Conservation (phyloP, 2,797 vertebrate genomes). For the Acanthurus lineatus region DNA sequence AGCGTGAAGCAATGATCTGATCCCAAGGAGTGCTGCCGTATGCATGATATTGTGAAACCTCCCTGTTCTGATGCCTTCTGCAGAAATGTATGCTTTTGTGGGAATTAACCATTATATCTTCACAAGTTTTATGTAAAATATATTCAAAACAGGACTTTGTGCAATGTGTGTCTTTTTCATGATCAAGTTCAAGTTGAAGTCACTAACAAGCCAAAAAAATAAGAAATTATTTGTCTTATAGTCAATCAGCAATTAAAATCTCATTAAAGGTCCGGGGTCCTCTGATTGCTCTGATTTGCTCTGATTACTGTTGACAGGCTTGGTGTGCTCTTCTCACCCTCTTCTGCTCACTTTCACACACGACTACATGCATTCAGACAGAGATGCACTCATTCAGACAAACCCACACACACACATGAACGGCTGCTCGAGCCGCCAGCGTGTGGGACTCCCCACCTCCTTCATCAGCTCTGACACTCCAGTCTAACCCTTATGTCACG, state of each 20-base stretch:
- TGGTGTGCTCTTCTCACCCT: conserved; percentile 64
- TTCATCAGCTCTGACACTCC: conserved; percentile 68
- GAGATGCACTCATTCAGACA: conserved; percentile 10
- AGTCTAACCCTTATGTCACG: conserved; percentile 67
- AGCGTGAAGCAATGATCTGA: conserved; percentile 52
- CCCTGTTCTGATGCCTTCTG: conserved; percentile 6
- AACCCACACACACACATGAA: conserved; percentile 22
- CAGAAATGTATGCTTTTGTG: conserved; percentile 6
- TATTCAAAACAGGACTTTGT: neutral
- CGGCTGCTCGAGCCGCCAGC: conserved; percentile 42
- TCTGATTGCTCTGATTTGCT: conserved; percentile 29
- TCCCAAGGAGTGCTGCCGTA: conserved; percentile 11
- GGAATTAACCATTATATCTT: neutral
- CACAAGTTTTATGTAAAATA: neutral
- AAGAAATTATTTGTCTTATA: neutral
- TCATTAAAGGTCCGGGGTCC: conserved; percentile 48
- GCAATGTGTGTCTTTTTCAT: neutral
- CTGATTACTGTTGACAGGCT: conserved; percentile 63
- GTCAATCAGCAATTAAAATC: conserved; percentile 29
- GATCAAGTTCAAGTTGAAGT: neutral
- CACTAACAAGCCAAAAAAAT: neutral
- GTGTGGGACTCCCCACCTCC: conserved; percentile 57
- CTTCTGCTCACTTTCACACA: conserved; percentile 69
- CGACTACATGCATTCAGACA: conserved; percentile 54
- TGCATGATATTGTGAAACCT: neutral